Conservation (phyloP, 1,140 invertebrate species). For the Colletes gigas region DNA sequence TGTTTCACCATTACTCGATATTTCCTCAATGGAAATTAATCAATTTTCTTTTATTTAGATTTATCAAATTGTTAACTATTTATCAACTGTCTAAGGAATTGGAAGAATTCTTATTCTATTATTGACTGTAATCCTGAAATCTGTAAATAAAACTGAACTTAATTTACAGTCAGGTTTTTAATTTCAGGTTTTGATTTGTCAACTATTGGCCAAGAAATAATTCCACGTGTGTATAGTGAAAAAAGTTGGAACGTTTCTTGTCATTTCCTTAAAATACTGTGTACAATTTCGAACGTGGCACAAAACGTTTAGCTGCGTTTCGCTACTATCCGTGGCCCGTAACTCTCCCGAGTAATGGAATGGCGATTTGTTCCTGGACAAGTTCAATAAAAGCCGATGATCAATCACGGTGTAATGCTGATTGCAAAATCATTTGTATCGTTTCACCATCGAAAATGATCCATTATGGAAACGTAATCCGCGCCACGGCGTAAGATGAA, state of each 20-base stretch:
- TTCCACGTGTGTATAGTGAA: neutral
- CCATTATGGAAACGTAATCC: slow-evolving; percentile 10
- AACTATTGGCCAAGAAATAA: neutral
- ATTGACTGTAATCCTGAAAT: no score
- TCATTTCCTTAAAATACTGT: neutral
- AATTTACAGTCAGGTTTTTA: no score
- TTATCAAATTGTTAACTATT: no score
- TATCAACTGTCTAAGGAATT: no score
- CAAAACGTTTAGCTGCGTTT: slow-evolving; percentile 12
- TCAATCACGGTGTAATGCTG: slow-evolving; percentile 11
- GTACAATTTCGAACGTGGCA: neutral
- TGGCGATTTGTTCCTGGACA: slow-evolving; percentile 26
- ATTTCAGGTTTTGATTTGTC: no score
- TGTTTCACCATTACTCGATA: no score
- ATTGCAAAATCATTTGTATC: slow-evolving; percentile 28
- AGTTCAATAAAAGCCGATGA: slow-evolving; percentile 32
- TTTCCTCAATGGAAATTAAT: no score
- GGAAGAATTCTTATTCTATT: no score
- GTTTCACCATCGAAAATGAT: slow-evolving; percentile 26
- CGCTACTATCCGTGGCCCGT: no score
- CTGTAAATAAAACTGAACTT: no score
- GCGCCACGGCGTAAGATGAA: slow-evolving; percentile 5
- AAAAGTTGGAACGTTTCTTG: neutral
- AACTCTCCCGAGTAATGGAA: slow-evolving; percentile 30
- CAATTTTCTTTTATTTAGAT: no score